These are phyloP conservation scores for Drosophila antonietae DNA, from an alignment of 2,888 invertebrate species.

Conservation along the genomic window DNA sequence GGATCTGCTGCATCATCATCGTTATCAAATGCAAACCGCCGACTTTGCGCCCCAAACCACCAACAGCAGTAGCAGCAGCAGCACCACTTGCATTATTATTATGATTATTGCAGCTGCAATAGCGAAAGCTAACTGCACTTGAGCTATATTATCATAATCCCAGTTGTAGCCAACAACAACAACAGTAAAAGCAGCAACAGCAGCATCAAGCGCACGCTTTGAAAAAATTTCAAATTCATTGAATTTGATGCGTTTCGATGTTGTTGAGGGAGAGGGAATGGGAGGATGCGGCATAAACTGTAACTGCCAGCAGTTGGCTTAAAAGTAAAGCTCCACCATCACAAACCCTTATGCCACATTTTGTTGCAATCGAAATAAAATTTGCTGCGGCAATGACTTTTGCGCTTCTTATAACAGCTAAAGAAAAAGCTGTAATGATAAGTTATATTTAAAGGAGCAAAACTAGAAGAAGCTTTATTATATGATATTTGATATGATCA, in stretches of 20 bases:
- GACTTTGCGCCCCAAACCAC: slow-evolving; percentile 10
- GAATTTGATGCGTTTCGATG: slow-evolving; percentile 63
- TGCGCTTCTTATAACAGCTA: slow-evolving; percentile 13
- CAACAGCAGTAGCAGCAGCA: slow-evolving; percentile 24
- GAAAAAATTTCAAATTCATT: slow-evolving; percentile 73
- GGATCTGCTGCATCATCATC: slow-evolving; percentile 58
- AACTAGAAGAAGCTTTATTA: background rate
- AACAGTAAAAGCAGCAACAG: slow-evolving; percentile 32
- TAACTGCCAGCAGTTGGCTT: slow-evolving; percentile 43
- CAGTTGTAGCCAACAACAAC: slow-evolving; percentile 49
- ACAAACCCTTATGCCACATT: slow-evolving; percentile 8
- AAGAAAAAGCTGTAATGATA: slow-evolving; percentile 9
- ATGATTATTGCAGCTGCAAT: slow-evolving; percentile 67
- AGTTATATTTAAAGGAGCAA: background rate
- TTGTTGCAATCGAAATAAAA: slow-evolving; percentile 24
- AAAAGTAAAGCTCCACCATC: background rate
- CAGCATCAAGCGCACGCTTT: slow-evolving; percentile 8
- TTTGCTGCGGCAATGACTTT: slow-evolving; percentile 33
- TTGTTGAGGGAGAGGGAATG: background rate
- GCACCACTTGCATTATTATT: slow-evolving; percentile 67
- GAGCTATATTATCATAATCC: slow-evolving; percentile 76
- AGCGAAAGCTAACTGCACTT: slow-evolving; percentile 73
- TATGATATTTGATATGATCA: background rate
- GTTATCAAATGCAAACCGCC: slow-evolving; percentile 67
- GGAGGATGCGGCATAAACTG: slow-evolving; percentile 1